Conservation (phyloP, 2,113 vertebrate genomes). For the Micronisus gabar region DNA sequence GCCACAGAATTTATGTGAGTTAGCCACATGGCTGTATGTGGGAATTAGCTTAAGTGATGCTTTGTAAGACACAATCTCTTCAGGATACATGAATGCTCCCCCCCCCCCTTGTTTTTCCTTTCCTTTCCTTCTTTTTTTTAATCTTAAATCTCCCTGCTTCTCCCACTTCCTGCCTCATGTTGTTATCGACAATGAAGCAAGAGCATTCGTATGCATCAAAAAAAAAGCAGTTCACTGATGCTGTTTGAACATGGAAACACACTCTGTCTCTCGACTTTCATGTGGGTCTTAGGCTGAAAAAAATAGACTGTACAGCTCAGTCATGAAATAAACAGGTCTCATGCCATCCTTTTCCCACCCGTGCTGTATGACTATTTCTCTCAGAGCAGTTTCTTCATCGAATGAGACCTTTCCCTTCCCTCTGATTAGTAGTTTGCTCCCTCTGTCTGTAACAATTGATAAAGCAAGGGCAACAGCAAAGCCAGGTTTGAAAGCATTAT, state of each 20-base stretch:
- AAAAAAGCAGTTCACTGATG: not conserved
- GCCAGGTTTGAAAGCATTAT: not conserved
- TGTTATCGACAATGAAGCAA: not conserved
- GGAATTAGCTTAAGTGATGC: not conserved
- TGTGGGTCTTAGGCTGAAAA: not conserved
- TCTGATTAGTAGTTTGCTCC: slow-evolving; percentile 51
- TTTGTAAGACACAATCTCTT: not conserved
- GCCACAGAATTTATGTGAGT: not conserved
- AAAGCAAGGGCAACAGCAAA: slow-evolving; percentile 14
- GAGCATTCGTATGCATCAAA: not conserved
- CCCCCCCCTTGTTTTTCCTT: too few relatives aligned
- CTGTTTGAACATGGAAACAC: not conserved
- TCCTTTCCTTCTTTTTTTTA: not conserved
- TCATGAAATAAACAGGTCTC: not conserved
- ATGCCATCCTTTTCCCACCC: not conserved
- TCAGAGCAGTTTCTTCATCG: not conserved
- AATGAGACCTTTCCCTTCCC: not conserved
- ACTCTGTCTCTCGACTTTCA: not conserved
- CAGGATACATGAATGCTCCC: not conserved
- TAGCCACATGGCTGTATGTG: not conserved
- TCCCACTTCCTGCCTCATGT: not conserved
- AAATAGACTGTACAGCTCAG: not conserved
- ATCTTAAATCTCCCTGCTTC: not conserved
- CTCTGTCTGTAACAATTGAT: slow-evolving; percentile 51
- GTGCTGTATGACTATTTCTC: not conserved